Evolutionary conservation across 2,113 vertebrate species (phyloP).

Genomic region (Monopterus albus): DNA sequence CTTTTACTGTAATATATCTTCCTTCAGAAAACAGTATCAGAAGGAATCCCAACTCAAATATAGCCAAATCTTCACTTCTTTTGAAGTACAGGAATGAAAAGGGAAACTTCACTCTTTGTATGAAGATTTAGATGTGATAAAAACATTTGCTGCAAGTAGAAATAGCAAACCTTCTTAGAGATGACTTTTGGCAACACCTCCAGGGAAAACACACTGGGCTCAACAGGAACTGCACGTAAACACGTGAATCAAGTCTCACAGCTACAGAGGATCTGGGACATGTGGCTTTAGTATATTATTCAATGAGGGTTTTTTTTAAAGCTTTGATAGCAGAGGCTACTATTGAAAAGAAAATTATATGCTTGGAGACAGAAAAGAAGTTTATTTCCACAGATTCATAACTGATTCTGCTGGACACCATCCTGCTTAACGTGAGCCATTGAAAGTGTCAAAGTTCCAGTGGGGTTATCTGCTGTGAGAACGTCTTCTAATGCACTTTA

Average conservation of each 20-base stretch:
- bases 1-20: too few species aligned
- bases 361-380: background rate
- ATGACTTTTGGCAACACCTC: background rate
- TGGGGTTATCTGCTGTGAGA: conserved; percentile 12
- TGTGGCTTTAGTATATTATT: background rate
- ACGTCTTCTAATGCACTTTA: conserved; percentile 1
- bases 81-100: background rate
- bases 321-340: background rate
- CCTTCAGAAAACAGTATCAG: background rate
- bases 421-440: too few species aligned
- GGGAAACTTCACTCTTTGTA: background rate
- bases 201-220: background rate
- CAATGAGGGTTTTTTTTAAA: too few species aligned
- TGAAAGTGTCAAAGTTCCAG: conserved; percentile 4
- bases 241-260: background rate
- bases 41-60: background rate
- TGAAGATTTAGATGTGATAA: background rate
- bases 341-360: conserved; percentile 11
- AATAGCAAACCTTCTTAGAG: conserved; percentile 7
- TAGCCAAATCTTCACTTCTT: too few species aligned
- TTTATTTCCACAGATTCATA: background rate
- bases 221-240: background rate
- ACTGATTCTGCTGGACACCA: conserved; percentile 14
- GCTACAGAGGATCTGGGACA: background rate
- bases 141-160: background rate